Base-by-base conservation (phyloP, 1,140 invertebrate species). In the Babylonia areolata region DNA sequence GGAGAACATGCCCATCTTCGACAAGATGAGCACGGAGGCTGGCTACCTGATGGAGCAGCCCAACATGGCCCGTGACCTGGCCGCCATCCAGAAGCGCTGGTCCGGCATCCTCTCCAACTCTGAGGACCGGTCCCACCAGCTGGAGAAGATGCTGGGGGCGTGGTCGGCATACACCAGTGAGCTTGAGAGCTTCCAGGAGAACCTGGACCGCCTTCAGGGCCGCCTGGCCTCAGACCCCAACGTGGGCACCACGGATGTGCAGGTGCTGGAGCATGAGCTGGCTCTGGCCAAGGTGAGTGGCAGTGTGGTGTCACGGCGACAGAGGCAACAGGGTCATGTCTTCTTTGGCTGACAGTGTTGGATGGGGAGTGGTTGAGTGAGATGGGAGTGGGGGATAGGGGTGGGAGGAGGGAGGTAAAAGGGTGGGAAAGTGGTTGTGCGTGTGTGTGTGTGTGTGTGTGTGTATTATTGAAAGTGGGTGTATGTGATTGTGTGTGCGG, bases 1-100 rank as follows among this genome's bases (percentile, higher is more conserved):
- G 90, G 95, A 96, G 85, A 96, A 97, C 92, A 94, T 97, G 54
- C 90, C 90, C 15, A 86, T 93, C 31, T 93, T 93, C 91, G 92
- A 93, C 77, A 91, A 92, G 85, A 87, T 94, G 90, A 90, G 87
- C 78, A 91, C 90, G 15, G 93, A 93, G 83, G 93, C 92, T 28
- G 89, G 91, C 23, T 92, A 92, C 73, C 85, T 94, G 11, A 89
- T 92, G 86, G 96, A 97, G 94, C 96, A 96, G 91, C 93, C 93
- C 9, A 91, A 92, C 81, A 90, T 94, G 84, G 86, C 91, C 51
- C 73, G 81, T 94, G 89, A 96, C 37, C 86, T 94, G 39, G 92
- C 93, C 28, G 87, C 90, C n/a, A 88, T 95, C 54, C 91, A 94
- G 77, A 97, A 86, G 54, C 86, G 90, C n/a, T 93, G 93, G 93